phyloP scores from a whole-genome alignment of 2,113 vertebrate species.

The Corythaeola cristata region DNA sequence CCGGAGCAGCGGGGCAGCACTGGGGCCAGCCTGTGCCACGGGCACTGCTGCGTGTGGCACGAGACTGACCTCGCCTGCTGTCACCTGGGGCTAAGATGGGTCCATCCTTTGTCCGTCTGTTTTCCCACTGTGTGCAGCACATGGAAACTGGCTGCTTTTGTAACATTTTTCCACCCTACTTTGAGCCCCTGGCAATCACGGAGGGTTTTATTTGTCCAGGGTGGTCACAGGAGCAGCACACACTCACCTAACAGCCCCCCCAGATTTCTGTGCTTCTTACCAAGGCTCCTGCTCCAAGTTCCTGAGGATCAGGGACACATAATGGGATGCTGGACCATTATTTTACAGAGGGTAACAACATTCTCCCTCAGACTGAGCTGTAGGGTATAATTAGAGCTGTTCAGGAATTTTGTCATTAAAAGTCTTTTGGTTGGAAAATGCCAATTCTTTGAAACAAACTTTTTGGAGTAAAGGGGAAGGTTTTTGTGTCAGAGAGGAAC shows the following conservation, averaged over 20 bases:
- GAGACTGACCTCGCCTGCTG: background rate
- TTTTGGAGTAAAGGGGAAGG: background rate
- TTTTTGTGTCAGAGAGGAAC: background rate
- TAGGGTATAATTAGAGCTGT: conserved; percentile 17
- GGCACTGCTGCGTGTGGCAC: background rate
- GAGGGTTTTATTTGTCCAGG: background rate
- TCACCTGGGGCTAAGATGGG: background rate
- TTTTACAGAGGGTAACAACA: background rate
- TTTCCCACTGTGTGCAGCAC: background rate
- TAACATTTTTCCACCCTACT: background rate
- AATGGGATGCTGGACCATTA: background rate
- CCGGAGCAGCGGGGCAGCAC: background rate
- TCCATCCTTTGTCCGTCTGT: background rate
- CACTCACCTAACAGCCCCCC: background rate
- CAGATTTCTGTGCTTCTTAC: background rate
- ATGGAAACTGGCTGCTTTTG: background rate
- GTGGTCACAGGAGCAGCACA: background rate
- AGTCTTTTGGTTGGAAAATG: conserved; percentile 24
- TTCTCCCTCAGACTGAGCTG: background rate
- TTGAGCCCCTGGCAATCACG: accelerated
- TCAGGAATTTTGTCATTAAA: conserved; percentile 38
- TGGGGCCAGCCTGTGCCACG: background rate
- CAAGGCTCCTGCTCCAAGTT: background rate
- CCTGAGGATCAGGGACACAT: background rate
- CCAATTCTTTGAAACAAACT: background rate